These are phyloP conservation scores for Callithrix jacchus DNA, from an alignment of 2,113 vertebrate species.

Conservation along the genomic window DNA sequence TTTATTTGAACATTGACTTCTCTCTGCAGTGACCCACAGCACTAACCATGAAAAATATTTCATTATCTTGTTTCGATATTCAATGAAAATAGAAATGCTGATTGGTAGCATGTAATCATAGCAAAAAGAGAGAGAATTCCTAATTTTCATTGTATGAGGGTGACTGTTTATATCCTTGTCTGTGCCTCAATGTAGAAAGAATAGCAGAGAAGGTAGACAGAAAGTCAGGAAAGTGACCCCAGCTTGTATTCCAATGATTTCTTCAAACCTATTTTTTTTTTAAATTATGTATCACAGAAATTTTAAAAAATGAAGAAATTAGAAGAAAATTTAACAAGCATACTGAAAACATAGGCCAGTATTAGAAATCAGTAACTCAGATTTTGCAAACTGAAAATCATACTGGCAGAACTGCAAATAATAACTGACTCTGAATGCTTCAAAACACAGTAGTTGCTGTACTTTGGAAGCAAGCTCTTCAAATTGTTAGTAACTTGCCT, in stretches of 20 bases:
- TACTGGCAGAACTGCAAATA: background rate
- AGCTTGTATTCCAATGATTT: background rate
- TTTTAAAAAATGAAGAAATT: background rate
- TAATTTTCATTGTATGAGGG: background rate
- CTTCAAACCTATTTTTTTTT: background rate
- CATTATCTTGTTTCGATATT: background rate
- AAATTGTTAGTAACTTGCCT: background rate
- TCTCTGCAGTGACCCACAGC: background rate
- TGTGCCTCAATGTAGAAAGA: background rate
- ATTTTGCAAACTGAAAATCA: slow-evolving; percentile 26
- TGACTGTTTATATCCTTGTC: background rate
- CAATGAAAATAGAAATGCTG: background rate
- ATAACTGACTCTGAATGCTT: background rate
- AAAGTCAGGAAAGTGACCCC: background rate
- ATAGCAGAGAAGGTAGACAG: background rate
- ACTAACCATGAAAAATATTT: background rate
- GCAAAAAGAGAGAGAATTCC: background rate
- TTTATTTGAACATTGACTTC: background rate
- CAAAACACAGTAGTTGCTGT: background rate
- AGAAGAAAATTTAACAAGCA: background rate
- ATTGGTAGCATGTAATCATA: background rate
- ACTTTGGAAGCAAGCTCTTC: background rate
- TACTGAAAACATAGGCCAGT: background rate
- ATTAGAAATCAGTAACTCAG: background rate
- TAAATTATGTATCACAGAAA: background rate